Conservation (phyloP, 2,797 vertebrate genomes). For the Oophaga sylvatica region DNA sequence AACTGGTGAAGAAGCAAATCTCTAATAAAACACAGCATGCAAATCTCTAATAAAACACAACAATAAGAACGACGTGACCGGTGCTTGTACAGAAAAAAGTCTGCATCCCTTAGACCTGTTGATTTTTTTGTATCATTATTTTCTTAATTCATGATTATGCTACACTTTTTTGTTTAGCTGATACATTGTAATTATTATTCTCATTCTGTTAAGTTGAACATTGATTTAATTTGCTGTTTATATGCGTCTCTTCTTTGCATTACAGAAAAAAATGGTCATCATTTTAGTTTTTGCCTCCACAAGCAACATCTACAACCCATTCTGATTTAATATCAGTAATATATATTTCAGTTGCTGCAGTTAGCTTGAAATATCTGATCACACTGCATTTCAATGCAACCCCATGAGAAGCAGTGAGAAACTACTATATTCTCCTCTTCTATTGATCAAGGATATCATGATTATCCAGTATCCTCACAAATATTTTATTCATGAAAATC, state of each 20-base stretch:
- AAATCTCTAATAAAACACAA: too few relatives aligned
- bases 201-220: too few relatives aligned
- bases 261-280: background rate
- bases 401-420: background rate
- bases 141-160: too few relatives aligned
- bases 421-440: background rate
- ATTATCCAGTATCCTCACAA: background rate
- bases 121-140: too few relatives aligned
- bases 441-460: background rate
- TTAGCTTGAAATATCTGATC: background rate
- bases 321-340: background rate
- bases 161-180: too few relatives aligned
- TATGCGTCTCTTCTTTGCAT: background rate
- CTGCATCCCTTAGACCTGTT: too few relatives aligned
- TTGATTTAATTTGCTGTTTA: background rate
- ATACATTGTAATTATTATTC: background rate
- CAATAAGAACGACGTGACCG: too few relatives aligned
- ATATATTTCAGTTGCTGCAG: background rate
- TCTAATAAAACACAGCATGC: too few relatives aligned
- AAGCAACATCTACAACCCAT: background rate
- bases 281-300: background rate
- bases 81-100: too few relatives aligned
- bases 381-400: background rate
- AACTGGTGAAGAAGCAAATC: too few relatives aligned
- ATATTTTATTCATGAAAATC: conserved; percentile 27